These are phyloP conservation scores for Morelia viridis DNA, from an alignment of 2,797 vertebrate genomes.

Conservation along the genomic window DNA sequence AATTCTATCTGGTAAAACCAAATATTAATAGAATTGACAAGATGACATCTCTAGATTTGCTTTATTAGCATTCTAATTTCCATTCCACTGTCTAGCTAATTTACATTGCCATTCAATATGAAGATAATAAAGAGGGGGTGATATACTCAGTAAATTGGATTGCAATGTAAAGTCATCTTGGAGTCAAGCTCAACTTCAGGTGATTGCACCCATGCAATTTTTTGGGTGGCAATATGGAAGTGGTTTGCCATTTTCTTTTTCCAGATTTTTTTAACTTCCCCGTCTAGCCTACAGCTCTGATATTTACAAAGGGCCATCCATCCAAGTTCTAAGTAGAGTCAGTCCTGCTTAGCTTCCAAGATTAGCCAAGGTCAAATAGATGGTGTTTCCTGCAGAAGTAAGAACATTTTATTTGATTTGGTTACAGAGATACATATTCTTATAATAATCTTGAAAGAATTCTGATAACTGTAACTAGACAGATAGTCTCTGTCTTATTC, in stretches of 20 bases:
- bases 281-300: not conserved
- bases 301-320: not conserved
- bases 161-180: not conserved
- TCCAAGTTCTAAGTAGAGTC: not conserved
- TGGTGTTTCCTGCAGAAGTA: not conserved
- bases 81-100: not conserved
- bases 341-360: not conserved
- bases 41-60: not conserved
- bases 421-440: not conserved
- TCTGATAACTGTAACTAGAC: not conserved
- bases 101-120: not conserved
- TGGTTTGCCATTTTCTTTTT: not conserved
- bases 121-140: not conserved
- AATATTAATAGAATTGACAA: not conserved
- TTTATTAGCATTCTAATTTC: not conserved
- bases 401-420: not conserved
- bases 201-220: not conserved
- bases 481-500: not conserved
- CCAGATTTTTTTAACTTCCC: not conserved
- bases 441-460: not conserved
- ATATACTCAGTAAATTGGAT: not conserved
- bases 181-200: not conserved
- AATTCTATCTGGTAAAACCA: not conserved
- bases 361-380: not conserved
- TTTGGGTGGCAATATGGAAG: not conserved